Percentiles rank a stretch among this genome's conserved stretches.
Evolutionary conservation across 1,140 invertebrate species (phyloP).

Genomic region (Antheraea pernyi): DNA sequence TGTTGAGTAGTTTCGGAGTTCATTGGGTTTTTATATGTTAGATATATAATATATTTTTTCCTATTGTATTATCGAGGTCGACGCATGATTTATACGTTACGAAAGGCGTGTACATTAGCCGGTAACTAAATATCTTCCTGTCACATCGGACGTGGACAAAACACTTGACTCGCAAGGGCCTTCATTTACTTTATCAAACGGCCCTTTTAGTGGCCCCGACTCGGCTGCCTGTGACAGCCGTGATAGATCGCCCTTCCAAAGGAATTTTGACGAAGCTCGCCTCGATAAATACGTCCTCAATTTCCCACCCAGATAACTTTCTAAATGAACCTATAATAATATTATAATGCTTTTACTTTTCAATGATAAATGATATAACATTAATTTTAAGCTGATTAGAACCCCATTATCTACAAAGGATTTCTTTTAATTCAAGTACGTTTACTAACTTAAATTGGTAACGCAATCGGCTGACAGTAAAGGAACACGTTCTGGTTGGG

Average conservation of each 20-base stretch:
- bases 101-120: not conserved
- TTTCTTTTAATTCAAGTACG: too few species aligned
- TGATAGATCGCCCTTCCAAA: constrained; percentile 7
- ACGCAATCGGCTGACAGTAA: too few species aligned
- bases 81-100: too few species aligned
- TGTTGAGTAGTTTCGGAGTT: too few species aligned
- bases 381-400: not conserved
- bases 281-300: not conserved
- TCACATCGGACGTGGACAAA: not conserved
- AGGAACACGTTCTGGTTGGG: too few species aligned
- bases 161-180: constrained; percentile 5
- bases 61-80: not conserved
- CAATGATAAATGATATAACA: not conserved
- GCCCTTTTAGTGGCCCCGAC: constrained; percentile 8
- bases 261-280: constrained; percentile 11
- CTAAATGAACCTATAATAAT: not conserved
- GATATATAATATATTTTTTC: not conserved
- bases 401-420: too few species aligned
- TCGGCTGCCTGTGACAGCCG: not conserved
- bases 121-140: not conserved
- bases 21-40: too few species aligned
- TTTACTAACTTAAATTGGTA: too few species aligned
- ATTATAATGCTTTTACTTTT: not conserved
- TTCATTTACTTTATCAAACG: not conserved
- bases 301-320: not conserved